These are phyloP conservation scores for Peromyscus melanophrys DNA, from an alignment of 2,797 vertebrate genomes.

Conservation along the genomic window DNA sequence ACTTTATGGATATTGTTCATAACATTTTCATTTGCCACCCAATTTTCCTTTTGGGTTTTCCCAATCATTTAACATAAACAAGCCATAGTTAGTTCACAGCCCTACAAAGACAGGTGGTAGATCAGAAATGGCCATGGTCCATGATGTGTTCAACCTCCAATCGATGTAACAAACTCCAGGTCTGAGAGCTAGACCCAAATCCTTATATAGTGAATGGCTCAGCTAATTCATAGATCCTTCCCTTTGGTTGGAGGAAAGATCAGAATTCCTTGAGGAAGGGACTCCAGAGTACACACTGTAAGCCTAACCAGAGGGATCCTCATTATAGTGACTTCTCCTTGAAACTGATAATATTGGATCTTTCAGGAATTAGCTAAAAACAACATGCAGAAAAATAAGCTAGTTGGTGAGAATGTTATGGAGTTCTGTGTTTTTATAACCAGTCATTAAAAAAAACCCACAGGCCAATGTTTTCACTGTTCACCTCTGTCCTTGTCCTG, in stretches of 20 bases:
- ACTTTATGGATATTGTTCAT: neutral
- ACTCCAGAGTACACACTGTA: too few relatives aligned
- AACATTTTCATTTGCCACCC: neutral
- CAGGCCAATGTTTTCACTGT: neutral
- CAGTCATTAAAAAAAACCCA: neutral
- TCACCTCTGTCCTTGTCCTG: slow-evolving; percentile 47
- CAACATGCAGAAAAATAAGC: slow-evolving; percentile 37
- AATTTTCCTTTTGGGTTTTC: neutral
- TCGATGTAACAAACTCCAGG: neutral
- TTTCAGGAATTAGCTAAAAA: neutral
- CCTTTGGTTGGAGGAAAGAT: neutral
- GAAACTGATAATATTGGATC: neutral
- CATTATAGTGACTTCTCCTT: neutral
- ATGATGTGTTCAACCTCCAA: neutral
- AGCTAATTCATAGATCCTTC: neutral
- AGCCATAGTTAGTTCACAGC: neutral
- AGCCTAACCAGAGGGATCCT: neutral
- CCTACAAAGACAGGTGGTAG: neutral
- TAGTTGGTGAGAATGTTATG: neutral
- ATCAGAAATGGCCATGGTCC: neutral
- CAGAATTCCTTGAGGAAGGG: neutral
- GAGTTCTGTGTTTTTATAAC: neutral
- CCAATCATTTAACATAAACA: neutral
- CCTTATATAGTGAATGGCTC: neutral
- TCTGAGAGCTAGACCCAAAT: neutral